Conservation (phyloP, 2,888 invertebrate species). For the Mantis religiosa region DNA sequence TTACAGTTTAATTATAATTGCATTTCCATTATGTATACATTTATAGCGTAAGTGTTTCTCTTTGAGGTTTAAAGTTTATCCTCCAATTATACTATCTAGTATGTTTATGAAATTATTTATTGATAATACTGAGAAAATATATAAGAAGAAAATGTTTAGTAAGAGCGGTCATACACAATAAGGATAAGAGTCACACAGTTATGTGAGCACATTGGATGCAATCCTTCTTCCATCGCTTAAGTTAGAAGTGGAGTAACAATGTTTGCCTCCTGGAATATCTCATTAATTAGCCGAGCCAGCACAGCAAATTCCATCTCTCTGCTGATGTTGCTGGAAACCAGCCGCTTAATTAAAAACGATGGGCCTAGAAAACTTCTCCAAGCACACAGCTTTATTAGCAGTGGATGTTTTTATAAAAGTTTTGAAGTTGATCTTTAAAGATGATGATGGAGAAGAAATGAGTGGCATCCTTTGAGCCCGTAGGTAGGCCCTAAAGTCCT, state of each 20-base stretch:
- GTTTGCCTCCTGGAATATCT: neutral
- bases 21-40: no score
- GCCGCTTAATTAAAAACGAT: neutral
- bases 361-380: neutral
- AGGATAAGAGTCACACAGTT: neutral
- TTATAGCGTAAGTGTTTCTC: no score
- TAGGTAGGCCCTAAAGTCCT: no score
- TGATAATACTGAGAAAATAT: no score
- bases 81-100: no score
- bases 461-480: no score
- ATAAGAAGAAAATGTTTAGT: no score
- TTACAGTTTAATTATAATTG: no score
- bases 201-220: neutral
- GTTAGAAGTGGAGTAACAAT: neutral
- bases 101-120: no score
- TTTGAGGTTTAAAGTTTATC: no score
- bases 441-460: no score
- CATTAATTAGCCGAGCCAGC: neutral
- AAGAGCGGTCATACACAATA: neutral
- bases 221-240: neutral
- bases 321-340: neutral
- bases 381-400: neutral
- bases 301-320: neutral
- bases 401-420: neutral
- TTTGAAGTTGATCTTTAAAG: neutral